Conservation (phyloP, 2,797 vertebrate species). For the Takifugu rubripes region DNA sequence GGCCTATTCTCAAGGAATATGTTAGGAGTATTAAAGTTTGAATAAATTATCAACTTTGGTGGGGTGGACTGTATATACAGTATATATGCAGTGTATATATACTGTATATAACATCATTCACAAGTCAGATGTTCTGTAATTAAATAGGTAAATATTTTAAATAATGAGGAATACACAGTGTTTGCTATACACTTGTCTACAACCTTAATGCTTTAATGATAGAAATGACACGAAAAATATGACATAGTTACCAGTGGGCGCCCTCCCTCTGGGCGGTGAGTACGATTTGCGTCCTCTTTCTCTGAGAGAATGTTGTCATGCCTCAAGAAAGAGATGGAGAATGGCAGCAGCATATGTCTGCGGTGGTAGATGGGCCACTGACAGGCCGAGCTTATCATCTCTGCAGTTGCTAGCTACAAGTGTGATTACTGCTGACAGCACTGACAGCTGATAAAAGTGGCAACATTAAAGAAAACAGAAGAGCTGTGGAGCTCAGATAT, state of each 20-base stretch:
- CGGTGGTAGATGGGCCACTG: constrained; percentile 60
- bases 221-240: constrained; percentile 21
- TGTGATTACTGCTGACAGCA: constrained; percentile 79
- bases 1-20: no score
- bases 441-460: constrained; percentile 76
- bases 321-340: constrained; percentile 58
- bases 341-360: constrained; percentile 71
- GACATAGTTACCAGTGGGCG: constrained; percentile 28
- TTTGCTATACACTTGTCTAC: not conserved
- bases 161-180: not conserved
- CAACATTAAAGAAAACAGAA: constrained; percentile 79
- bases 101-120: no score
- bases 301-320: constrained; percentile 65
- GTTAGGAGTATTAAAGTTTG: no score
- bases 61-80: no score
- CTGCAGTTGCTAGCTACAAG: constrained; percentile 64
- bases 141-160: no score
- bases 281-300: constrained; percentile 47
- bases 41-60: no score
- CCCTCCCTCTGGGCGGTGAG: constrained; percentile 37
- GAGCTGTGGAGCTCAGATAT: constrained; percentile 52
- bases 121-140: no score
- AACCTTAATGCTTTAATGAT: not conserved
- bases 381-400: constrained; percentile 75
- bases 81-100: no score